Percentiles rank a stretch among this genome's conserved stretches.
phyloP scores from a whole-genome alignment of 2,113 vertebrate genomes.

The Aleadryas rufinucha region DNA sequence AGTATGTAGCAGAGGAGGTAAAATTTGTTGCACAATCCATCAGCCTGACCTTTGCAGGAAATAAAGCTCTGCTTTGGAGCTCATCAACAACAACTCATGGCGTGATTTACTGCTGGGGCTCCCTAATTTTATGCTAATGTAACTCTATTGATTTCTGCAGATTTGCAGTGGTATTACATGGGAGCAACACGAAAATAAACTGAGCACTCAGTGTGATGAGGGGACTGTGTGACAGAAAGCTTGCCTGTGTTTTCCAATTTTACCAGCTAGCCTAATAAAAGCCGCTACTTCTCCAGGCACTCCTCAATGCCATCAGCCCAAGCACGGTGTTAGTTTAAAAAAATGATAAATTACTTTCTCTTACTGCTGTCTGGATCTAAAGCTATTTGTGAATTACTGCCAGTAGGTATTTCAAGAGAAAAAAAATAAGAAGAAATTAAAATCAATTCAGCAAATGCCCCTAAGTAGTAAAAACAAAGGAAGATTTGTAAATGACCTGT shows the following conservation, averaged over 20 bases:
- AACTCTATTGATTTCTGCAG: slow-evolving; percentile 38
- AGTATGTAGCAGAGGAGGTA: neutral
- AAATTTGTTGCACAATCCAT: neutral
- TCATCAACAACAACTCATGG: neutral
- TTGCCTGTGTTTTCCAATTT: neutral
- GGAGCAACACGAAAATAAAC: neutral
- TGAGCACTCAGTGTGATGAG: neutral
- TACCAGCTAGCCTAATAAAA: neutral
- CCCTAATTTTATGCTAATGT: neutral
- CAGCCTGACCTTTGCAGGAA: slow-evolving; percentile 17
- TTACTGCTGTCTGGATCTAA: neutral
- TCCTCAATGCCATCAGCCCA: neutral
- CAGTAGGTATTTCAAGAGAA: neutral
- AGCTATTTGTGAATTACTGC: neutral
- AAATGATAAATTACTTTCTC: neutral
- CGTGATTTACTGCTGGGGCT: neutral
- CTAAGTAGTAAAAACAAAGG: neutral
- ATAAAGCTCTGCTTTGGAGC: neutral
- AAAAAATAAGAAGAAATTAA: neutral
- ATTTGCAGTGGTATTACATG: neutral
- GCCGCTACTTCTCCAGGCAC: neutral
- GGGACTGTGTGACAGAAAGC: neutral
- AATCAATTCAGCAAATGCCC: neutral
- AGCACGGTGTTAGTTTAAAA: neutral
- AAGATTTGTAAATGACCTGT: neutral